phyloP scores from a whole-genome alignment of 2,888 invertebrate genomes.

The Drosophila gaucha region DNA sequence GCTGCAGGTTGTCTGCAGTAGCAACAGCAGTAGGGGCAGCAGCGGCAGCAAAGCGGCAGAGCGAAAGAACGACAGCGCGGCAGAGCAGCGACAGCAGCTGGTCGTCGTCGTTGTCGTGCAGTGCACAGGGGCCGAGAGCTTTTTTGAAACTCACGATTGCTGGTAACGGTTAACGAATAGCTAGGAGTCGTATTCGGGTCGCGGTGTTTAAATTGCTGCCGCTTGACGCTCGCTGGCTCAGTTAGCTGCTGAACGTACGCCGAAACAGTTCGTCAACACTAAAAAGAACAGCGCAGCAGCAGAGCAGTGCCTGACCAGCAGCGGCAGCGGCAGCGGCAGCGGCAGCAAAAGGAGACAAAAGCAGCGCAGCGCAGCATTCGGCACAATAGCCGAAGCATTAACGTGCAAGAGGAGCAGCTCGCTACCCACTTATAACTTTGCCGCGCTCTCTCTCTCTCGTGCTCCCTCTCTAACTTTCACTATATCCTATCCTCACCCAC shows the following conservation, averaged over 20 bases:
- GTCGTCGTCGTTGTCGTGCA: background rate
- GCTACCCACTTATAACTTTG: background rate
- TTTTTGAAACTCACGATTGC: slow-evolving; percentile 2
- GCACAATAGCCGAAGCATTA: background rate
- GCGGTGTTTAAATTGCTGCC: slow-evolving; percentile 7
- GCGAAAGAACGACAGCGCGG: background rate
- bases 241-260: slow-evolving; percentile 53
- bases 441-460: background rate
- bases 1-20: too few species aligned
- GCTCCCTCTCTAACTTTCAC: background rate
- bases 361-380: background rate
- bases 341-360: slow-evolving; percentile 3
- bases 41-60: background rate
- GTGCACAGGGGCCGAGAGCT: background rate
- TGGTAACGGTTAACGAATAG: background rate
- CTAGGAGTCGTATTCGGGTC: slow-evolving; percentile 5
- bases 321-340: background rate
- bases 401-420: background rate
- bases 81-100: background rate
- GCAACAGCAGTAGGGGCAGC: background rate
- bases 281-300: slow-evolving; percentile 6
- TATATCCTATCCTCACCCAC: background rate
- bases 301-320: slow-evolving; percentile 1
- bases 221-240: slow-evolving; percentile 20
- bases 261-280: slow-evolving; percentile 54